phyloP scores from a whole-genome alignment of 2,888 invertebrate species.

The Meliscaeva auricollis region DNA sequence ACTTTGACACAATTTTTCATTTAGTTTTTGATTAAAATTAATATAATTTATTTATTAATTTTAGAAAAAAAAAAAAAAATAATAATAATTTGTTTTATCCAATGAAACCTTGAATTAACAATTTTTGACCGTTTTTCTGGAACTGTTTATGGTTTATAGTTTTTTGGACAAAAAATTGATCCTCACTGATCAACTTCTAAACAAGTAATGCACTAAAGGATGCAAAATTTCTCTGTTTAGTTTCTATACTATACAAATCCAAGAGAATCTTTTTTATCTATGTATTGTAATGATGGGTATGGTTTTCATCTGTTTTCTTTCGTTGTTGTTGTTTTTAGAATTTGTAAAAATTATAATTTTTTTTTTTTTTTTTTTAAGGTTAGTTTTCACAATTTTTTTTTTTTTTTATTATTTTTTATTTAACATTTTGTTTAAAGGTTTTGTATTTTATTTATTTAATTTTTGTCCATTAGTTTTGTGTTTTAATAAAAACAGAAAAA shows the following conservation, averaged over 20 bases:
- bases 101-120: conserved; percentile 53
- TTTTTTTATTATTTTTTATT: conserved; percentile 26
- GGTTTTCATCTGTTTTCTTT: conserved; percentile 41
- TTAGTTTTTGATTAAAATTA: conserved; percentile 1
- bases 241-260: conserved; percentile 76
- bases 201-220: conserved; percentile 84
- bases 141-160: conserved; percentile 26
- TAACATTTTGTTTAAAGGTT: conserved; percentile 40
- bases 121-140: conserved; percentile 12
- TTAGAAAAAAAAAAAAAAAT: background rate
- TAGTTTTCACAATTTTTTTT: conserved; percentile 32
- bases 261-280: conserved; percentile 45
- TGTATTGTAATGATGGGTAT: conserved; percentile 48
- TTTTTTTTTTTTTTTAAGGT: conserved; percentile 17
- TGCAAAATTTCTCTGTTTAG: conserved; percentile 83
- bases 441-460: conserved; percentile 60
- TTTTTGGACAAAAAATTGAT: conserved; percentile 78
- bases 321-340: conserved; percentile 9
- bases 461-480: conserved; percentile 48
- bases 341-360: conserved; percentile 24
- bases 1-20: conserved; percentile 1
- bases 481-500: conserved; percentile 31
- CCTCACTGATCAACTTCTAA: conserved; percentile 83
- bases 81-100: conserved; percentile 15
- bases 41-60: conserved; percentile 13